These are phyloP conservation scores for Punctoribates punctum DNA, from an alignment of 2,888 invertebrate genomes.

Conservation along the genomic window DNA sequence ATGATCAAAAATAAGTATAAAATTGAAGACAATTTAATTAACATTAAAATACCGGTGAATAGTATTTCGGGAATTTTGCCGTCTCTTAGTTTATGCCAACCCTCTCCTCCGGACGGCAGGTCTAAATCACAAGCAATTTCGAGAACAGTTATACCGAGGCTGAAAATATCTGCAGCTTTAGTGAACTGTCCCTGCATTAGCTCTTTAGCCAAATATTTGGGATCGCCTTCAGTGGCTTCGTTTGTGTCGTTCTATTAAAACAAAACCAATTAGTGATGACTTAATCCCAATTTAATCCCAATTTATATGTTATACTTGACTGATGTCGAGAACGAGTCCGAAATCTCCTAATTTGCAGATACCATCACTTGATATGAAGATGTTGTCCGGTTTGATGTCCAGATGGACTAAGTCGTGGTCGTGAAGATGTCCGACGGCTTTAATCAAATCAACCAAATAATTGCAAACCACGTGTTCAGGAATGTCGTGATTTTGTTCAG, in stretches of 20 bases:
- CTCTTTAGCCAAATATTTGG: slow-evolving; percentile 70
- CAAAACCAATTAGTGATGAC: slow-evolving; percentile 4
- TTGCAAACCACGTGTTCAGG: slow-evolving; percentile 65
- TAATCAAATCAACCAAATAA: slow-evolving; percentile 63
- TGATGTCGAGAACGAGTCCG: slow-evolving; percentile 65
- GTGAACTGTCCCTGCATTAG: slow-evolving; percentile 64
- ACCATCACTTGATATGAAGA: slow-evolving; percentile 64
- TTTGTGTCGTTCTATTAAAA: slow-evolving; percentile 56
- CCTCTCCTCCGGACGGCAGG: slow-evolving; percentile 64
- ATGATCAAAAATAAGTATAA: too few relatives aligned
- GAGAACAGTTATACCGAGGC: slow-evolving; percentile 68
- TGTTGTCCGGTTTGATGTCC: slow-evolving; percentile 74
- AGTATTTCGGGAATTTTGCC: slow-evolving; percentile 46
- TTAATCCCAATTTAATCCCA: background rate
- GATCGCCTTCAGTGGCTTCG: slow-evolving; percentile 68
- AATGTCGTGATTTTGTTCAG: slow-evolving; percentile 59
- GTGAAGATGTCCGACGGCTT: slow-evolving; percentile 67
- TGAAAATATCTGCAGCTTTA: slow-evolving; percentile 69
- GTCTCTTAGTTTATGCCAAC: slow-evolving; percentile 65
- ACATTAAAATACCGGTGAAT: slow-evolving; percentile 41
- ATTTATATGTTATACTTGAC: slow-evolving; percentile 32
- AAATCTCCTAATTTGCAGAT: slow-evolving; percentile 71
- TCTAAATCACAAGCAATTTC: slow-evolving; percentile 68
- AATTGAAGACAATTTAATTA: background rate
- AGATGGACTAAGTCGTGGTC: slow-evolving; percentile 66